Conservation (phyloP, 2,888 invertebrate genomes). For the Perizoma flavofasciatum region DNA sequence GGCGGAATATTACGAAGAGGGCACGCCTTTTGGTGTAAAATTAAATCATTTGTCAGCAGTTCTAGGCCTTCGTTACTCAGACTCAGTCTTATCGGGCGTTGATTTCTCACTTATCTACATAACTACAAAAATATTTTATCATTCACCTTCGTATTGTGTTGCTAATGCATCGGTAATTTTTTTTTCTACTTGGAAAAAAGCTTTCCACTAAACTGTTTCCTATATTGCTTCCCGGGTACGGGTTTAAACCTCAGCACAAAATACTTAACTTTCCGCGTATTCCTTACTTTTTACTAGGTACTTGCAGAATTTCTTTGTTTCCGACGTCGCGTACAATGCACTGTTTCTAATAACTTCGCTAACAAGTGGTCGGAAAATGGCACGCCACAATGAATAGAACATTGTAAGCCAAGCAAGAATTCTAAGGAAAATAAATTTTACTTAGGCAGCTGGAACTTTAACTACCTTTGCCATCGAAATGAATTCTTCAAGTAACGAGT, state of each 20-base stretch:
- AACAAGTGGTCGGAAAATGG: constrained; percentile 64
- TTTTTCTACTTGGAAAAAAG: constrained; percentile 32
- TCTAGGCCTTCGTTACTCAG: constrained; percentile 17
- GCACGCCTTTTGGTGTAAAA: constrained; percentile 66
- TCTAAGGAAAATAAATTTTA: constrained; percentile 52
- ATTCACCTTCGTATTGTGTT: constrained; percentile 38
- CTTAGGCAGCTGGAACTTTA: constrained; percentile 34
- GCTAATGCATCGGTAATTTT: constrained; percentile 36
- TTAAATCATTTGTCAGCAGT: constrained; percentile 46
- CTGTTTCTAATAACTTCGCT: constrained; percentile 73
- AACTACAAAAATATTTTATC: constrained; percentile 34
- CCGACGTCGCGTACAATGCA: constrained; percentile 62
- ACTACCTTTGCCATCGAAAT: constrained; percentile 31
- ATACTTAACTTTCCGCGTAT: constrained; percentile 59
- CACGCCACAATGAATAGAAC: constrained; percentile 58
- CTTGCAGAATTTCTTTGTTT: constrained; percentile 72
- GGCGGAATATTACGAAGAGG: constrained; percentile 70
- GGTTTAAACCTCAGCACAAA: constrained; percentile 46
- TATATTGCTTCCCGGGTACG: constrained; percentile 48
- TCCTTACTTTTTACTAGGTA: constrained; percentile 63
- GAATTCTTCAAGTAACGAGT: constrained; percentile 25
- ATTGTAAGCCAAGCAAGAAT: constrained; percentile 53
- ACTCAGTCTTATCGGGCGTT: constrained; percentile 55
- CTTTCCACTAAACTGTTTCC: constrained; percentile 40
- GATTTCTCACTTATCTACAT: constrained; percentile 48